phyloP scores from a whole-genome alignment of 2,113 vertebrate species.

The Sminthopsis crassicaudata region DNA sequence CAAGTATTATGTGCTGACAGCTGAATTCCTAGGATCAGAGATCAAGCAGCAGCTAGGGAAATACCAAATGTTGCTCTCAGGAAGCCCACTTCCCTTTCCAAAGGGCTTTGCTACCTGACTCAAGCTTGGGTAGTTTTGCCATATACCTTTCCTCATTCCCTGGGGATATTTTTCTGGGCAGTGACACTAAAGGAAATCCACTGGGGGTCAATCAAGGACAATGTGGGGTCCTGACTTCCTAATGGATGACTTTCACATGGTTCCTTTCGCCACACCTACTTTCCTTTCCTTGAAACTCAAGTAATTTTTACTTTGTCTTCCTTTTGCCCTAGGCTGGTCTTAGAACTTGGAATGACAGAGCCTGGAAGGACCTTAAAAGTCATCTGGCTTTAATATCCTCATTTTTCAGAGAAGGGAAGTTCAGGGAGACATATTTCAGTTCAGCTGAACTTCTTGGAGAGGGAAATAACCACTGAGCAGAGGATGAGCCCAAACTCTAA shows the following conservation, averaged over 20 bases:
- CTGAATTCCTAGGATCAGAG: not conserved
- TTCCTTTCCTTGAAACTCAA: not conserved
- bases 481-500: not conserved
- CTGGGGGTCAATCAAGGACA: not conserved
- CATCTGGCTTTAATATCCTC: not conserved
- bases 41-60: not conserved
- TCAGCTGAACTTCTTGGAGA: not conserved
- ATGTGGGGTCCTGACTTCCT: not conserved
- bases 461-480: not conserved
- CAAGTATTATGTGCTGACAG: not conserved
- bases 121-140: not conserved
- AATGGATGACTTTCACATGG: not conserved
- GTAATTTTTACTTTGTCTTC: not conserved
- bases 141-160: not conserved
- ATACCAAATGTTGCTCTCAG: not conserved
- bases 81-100: not conserved
- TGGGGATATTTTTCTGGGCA: not conserved
- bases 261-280: not conserved
- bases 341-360: not conserved
- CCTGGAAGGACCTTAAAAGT: not conserved
- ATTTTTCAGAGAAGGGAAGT: not conserved
- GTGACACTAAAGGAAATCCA: not conserved
- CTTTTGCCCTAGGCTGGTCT: not conserved
- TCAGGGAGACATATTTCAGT: not conserved
- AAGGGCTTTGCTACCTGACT: not conserved